Percentiles rank a stretch among this genome's conserved stretches.
Evolutionary conservation across 2,888 invertebrate genomes (phyloP).

Genomic region (Stenichneumon culpator): DNA sequence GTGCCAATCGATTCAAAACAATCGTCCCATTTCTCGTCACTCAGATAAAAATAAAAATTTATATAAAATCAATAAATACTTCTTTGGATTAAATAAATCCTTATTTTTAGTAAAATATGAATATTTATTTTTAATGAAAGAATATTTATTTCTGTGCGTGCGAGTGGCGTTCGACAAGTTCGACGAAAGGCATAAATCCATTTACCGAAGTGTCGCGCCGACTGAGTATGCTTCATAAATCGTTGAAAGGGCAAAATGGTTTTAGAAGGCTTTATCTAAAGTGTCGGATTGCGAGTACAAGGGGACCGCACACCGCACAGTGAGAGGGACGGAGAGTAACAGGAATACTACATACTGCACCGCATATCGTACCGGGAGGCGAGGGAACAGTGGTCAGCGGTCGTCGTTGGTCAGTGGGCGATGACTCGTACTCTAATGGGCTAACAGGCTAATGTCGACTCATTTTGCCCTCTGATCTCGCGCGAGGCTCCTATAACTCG

Average conservation of each 20-base stretch:
- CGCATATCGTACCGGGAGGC: conserved; percentile 47
- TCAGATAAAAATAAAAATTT: no score
- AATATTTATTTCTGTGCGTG: no score
- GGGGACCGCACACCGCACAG: conserved; percentile 55
- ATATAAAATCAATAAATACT: no score
- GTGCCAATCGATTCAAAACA: no score
- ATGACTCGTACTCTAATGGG: conserved; percentile 79
- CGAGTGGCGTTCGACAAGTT: no score
- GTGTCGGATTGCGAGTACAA: conserved; percentile 1
- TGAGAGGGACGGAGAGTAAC: conserved; percentile 38
- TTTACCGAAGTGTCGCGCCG: neutral
- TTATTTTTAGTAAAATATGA: no score
- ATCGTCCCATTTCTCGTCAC: no score
- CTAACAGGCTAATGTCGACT: conserved; percentile 82
- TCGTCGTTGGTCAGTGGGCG: conserved; percentile 74
- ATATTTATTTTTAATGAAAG: no score
- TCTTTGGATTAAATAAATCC: no score
- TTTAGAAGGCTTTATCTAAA: conserved; percentile 32
- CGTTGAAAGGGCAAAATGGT: conserved; percentile 27
- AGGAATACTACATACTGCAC: conserved; percentile 40
- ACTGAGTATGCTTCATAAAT: neutral
- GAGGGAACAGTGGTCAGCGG: conserved; percentile 62
- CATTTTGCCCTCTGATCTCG: conserved; percentile 81
- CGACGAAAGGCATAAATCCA: neutral
- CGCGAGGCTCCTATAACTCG: conserved; percentile 54